These are phyloP conservation scores for Mobula birostris DNA, from an alignment of 2,113 vertebrate genomes.

Conservation along the genomic window DNA sequence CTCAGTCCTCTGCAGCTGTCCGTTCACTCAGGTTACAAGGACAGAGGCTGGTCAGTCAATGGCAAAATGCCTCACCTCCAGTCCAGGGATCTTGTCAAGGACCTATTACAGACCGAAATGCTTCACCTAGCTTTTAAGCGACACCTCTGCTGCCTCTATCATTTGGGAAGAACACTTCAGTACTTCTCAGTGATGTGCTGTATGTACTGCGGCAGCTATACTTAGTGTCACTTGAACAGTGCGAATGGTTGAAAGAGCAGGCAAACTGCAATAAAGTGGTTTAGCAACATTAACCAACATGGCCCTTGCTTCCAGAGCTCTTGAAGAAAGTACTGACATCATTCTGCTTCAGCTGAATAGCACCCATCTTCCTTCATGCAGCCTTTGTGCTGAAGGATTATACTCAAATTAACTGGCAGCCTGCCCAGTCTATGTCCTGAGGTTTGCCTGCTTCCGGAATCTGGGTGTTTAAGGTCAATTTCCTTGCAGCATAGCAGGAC, in stretches of 20 bases:
- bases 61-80: background rate
- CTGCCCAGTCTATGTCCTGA: no score
- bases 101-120: background rate
- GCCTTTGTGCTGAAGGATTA: no score
- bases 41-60: no score
- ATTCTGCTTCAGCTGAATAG: no score
- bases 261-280: background rate
- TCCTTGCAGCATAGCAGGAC: no score
- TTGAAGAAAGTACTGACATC: no score
- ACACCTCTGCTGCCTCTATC: background rate
- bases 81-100: background rate
- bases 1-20: background rate
- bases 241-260: background rate
- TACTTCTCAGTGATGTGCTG: background rate
- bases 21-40: background rate
- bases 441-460: no score
- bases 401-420: no score
- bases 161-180: background rate
- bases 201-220: background rate
- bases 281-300: no score
- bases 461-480: no score
- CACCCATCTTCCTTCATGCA: no score
- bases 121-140: background rate
- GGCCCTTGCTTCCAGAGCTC: no score
- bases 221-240: background rate